Conservation (phyloP, 2,797 vertebrate genomes). For the Meriones psammophilus region DNA sequence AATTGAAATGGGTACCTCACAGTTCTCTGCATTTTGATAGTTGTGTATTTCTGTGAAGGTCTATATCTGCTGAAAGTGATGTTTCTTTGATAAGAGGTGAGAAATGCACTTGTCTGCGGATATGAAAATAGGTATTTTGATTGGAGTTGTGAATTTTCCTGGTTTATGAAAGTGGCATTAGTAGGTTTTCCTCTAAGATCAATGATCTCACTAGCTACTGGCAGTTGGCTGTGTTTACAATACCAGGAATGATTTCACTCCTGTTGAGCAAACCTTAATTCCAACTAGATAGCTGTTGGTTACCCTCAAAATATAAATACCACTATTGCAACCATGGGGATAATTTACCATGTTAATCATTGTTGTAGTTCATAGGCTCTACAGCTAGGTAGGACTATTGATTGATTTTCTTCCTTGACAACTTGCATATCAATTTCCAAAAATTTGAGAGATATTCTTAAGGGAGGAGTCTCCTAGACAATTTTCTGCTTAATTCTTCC, state of each 20-base stretch:
- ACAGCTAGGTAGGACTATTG: background rate
- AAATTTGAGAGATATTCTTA: background rate
- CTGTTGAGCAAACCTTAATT: background rate
- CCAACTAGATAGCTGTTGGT: background rate
- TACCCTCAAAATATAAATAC: background rate
- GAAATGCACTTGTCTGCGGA: background rate
- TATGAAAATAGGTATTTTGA: background rate
- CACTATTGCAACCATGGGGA: background rate
- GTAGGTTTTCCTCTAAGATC: background rate
- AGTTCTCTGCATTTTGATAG: background rate
- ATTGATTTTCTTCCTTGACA: background rate
- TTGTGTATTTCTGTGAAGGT: background rate
- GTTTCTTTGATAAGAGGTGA: background rate
- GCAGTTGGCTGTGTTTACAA: background rate
- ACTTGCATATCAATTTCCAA: background rate
- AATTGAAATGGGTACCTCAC: too few relatives aligned
- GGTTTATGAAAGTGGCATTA: background rate
- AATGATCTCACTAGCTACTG: background rate
- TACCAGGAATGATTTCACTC: background rate
- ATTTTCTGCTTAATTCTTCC: background rate
- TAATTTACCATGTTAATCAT: background rate
- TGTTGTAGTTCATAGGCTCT: background rate
- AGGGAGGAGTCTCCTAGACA: background rate
- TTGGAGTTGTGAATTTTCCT: background rate
- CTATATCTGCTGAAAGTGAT: background rate